A percentile compares a stretch with the other conserved stretches of the same genome.
Conservation (phyloP, 2,113 vertebrate genomes). For the Macquaria ambigua region DNA sequence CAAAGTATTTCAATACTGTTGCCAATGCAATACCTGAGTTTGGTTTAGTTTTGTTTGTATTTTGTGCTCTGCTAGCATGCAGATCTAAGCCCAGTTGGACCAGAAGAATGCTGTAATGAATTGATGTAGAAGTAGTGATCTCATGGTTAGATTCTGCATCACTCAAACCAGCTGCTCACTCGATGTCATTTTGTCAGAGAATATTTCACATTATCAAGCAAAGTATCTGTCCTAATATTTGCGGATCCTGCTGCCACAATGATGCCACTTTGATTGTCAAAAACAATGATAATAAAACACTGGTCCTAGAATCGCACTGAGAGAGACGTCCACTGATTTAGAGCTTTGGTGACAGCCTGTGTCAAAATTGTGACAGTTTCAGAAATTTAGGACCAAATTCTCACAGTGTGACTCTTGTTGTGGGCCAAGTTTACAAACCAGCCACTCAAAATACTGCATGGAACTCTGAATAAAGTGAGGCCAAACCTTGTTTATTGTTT, state of each 20-base stretch:
- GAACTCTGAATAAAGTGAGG: not conserved
- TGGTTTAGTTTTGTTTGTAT: not conserved
- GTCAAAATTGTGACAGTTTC: not conserved
- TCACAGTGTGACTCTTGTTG: too few species aligned
- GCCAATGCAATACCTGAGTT: not conserved
- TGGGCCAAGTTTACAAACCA: not conserved
- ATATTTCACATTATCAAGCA: conserved; percentile 5
- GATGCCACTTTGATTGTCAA: not conserved
- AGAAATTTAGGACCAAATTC: not conserved
- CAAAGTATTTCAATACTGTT: not conserved
- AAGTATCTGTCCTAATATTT: not conserved
- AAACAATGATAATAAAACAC: too few species aligned
- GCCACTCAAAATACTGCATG: not conserved
- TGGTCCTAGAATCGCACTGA: not conserved
- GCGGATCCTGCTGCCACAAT: not conserved
- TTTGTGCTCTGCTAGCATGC: not conserved
- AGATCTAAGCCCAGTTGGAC: not conserved
- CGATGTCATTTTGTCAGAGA: not conserved
- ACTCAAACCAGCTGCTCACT: conserved; percentile 3
- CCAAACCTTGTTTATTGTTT: conserved; percentile 9
- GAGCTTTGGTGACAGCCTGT: not conserved
- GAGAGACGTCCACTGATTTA: not conserved
- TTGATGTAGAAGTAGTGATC: not conserved
- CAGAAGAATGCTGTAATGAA: not conserved
- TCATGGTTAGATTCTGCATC: not conserved